Evolutionary conservation across 2,113 vertebrate species (phyloP), one percentile per base, ranked within the genome.

Genomic region (Platichthys flesus): DNA sequence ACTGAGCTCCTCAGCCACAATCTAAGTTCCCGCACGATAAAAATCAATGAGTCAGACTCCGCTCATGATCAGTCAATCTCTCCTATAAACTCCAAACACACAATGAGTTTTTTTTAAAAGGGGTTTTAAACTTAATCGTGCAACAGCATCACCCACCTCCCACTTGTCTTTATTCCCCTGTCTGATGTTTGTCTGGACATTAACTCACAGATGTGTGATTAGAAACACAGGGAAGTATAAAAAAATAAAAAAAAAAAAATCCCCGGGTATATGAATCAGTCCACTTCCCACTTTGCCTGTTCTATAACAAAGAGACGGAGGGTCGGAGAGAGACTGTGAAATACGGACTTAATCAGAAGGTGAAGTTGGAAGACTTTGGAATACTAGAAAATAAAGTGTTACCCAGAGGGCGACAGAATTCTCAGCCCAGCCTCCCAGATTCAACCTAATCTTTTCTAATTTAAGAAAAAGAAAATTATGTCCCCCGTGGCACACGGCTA

Each of bases 381-480:
- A 86, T 71, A 73, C 37, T 9, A 20, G 21, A 76, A 81, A 81
- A 86, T 74, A 69, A 75, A 81, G 74, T 75, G 71, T 69, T 79
- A 71, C 84, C 85, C 76, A 49, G 54, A 70, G 74, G 82, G 73
- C 4, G 26, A 73, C 51, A 79, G 31, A 79, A 74, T 71, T 79
- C 74, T 69, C 37, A 79, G 60, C 51, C 31, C 45, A 71, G 81
- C 67, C 70, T 35, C 56, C 24, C 20, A 69, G 67, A 82, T 70
- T 80, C 78, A 70, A 74, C 63, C 24, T 76, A 75, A 82, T 85
- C 82, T 85, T 85, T 90, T 90, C 75, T 80, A 79, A 88, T 85
- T 84, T 84, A 85, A 84, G 74, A 83, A 85, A 84, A 84, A 84
- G 80, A 76, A 88, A 90, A 88, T 81, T 2, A 85, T 82, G 70